Conservation (phyloP, 1,140 invertebrate species). For the Prorops nasuta region DNA sequence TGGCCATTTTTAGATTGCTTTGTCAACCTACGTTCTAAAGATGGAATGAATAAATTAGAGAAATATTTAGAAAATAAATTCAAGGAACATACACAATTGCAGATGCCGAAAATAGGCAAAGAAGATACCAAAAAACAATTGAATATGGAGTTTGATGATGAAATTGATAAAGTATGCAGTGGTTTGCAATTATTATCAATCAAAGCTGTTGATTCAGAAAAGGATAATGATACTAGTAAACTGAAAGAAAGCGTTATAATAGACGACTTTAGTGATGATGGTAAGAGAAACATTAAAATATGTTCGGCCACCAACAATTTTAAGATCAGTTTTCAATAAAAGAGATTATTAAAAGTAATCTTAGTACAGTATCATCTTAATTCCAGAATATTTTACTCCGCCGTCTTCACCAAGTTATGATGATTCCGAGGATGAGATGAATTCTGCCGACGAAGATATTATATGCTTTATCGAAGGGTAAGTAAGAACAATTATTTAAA, state of each 20-base stretch:
- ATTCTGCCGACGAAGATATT: conserved; percentile 52
- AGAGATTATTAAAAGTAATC: no score
- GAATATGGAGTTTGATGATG: conserved; percentile 5
- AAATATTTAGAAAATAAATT: conserved; percentile 64
- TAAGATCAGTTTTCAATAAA: no score
- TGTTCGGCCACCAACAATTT: no score
- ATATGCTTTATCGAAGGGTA: conserved; percentile 58
- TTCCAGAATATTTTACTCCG: conserved; percentile 55
- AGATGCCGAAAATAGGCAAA: no score
- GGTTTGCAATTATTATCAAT: conserved; percentile 17
- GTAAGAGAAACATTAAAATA: no score
- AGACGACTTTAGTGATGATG: no score
- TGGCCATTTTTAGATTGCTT: conserved; percentile 85
- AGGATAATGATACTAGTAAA: no score
- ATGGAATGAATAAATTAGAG: conserved; percentile 74
- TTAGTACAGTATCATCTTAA: no score
- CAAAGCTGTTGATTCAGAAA: no score
- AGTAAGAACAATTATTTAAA: conserved; percentile 15
- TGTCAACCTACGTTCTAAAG: conserved; percentile 68
- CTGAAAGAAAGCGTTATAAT: no score
- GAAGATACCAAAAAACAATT: no score
- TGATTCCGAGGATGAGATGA: conserved; percentile 46
- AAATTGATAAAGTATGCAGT: conserved; percentile 19
- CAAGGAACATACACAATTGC: conserved; percentile 12
- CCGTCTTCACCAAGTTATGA: conserved; percentile 48